Evolutionary conservation across 2,113 vertebrate genomes (phyloP), one percentile per base, ranked within the genome.

Genomic region (Aythya baeri): DNA sequence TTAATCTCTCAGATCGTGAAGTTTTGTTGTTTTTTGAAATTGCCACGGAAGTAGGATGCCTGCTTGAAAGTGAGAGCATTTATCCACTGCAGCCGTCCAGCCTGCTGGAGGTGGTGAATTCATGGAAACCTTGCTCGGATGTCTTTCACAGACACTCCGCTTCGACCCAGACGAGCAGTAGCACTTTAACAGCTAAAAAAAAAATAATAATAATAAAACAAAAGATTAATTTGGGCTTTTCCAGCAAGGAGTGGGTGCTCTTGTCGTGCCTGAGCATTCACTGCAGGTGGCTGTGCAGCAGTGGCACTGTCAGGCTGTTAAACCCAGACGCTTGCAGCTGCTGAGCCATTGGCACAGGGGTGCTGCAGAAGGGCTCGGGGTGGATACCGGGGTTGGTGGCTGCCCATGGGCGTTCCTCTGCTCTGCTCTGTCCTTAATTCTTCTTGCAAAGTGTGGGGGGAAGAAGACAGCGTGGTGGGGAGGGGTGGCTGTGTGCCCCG

Each of bases 231-330:
- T 29, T 54, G 27, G 21, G 83, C 44, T 84, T 84, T 63, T n/a
- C 25, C n/a, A n/a, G 11, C 0, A 0, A 44, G 57, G 41, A 58
- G 22, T 0, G 2, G 59, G 20, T 21, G 58, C 61, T 27, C 5
- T 63, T 41, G 27, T 17, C 7, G 4, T 80, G 31, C 73, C 89
- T 3, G 5, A 46, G 76, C 12, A 29, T 11, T 49, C 10, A 20
- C 5, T 68, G 71, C 72, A 61, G 62, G 73, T 87, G 62, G n/a
- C 13, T 23, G 13, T 32, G 43, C 18, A 22, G 43, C 43, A 32
- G 31, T 32, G 43, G 43, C 14, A 14, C 32, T 18, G 16, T 6
- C 34, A 62, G 34, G 59, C 9, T 23, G 22, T 62, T 17, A 15
- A 34, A 25, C 21, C 11, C 11, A 0, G 57, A 9, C 31, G 31